Evolutionary conservation across 2,888 invertebrate genomes (phyloP).

Genomic region (Geotrupes spiniger): DNA sequence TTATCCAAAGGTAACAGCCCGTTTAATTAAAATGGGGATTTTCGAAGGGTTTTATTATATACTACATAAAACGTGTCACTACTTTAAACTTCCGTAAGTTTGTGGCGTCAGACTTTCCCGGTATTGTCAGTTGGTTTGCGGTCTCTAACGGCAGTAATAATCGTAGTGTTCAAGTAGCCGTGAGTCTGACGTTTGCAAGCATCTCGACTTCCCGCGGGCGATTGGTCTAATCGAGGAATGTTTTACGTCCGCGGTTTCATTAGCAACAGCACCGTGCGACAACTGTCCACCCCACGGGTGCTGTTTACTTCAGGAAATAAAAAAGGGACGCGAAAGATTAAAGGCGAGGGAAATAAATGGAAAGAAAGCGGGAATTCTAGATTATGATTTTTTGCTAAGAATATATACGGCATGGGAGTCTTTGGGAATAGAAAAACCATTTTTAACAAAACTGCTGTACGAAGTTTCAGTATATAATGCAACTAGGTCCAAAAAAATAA

Average conservation of each 20-base stretch:
- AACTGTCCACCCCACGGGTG: constrained; percentile 23
- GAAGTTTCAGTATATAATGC: too few relatives aligned
- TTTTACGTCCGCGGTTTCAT: constrained; percentile 35
- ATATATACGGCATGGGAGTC: too few relatives aligned
- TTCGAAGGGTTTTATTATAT: background rate
- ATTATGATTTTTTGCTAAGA: too few relatives aligned
- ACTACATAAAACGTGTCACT: background rate
- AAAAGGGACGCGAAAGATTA: constrained; percentile 10
- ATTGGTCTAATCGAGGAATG: constrained; percentile 36
- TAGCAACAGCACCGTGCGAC: constrained; percentile 23
- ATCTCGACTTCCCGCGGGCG: constrained; percentile 25
- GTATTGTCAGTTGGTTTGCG: constrained; percentile 4
- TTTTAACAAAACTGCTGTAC: too few relatives aligned
- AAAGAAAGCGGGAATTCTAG: too few relatives aligned
- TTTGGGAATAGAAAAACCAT: too few relatives aligned
- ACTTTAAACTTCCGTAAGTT: constrained; percentile 2
- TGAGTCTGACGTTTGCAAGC: constrained; percentile 10
- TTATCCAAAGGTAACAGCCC: too few relatives aligned
- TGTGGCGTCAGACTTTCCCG: background rate
- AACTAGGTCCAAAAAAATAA: too few relatives aligned
- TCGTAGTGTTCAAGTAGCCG: constrained; percentile 10
- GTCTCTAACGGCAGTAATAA: constrained; percentile 5
- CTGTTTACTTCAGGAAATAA: constrained; percentile 22
- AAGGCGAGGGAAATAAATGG: background rate
- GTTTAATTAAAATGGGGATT: too few relatives aligned